A percentile compares a stretch with the other conserved stretches of the same genome.
Conservation (phyloP, 2,888 invertebrate genomes). For the Stenchaetothrips biformis region DNA sequence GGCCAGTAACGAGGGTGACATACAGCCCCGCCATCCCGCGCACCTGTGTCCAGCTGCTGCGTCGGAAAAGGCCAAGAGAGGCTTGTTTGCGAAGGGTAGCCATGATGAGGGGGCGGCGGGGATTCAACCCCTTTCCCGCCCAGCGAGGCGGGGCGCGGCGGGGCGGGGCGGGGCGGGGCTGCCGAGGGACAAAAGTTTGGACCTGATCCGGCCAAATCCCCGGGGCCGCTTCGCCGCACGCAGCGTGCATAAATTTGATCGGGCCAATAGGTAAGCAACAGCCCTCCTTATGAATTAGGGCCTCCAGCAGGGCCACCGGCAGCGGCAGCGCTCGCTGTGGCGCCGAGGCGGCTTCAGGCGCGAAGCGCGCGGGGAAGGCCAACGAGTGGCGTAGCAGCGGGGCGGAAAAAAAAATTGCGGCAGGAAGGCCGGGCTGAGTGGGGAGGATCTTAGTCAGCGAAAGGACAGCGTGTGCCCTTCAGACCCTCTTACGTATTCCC, state of each 20-base stretch:
- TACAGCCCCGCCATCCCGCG: conserved; percentile 30
- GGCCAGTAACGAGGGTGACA: conserved; percentile 31
- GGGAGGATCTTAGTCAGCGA: neutral
- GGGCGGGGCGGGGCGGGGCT: conserved; percentile 42
- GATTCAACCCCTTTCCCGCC: conserved; percentile 31
- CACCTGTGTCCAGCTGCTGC: conserved; percentile 30
- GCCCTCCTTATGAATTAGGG: neutral
- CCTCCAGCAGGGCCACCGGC: no score
- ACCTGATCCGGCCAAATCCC: conserved; percentile 1
- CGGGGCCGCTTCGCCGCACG: neutral
- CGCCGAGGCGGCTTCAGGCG: neutral
- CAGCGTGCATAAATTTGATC: conserved; percentile 12
- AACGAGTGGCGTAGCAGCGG: neutral
- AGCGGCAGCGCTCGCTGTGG: no score
- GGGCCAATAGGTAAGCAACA: conserved; percentile 2
- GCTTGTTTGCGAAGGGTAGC: conserved; percentile 26
- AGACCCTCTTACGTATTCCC: neutral
- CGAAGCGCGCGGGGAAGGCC: neutral
- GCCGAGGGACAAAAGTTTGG: conserved; percentile 28
- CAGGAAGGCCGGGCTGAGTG: neutral
- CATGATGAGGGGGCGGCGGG: conserved; percentile 31
- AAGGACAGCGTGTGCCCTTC: neutral
- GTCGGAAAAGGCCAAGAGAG: conserved; percentile 35
- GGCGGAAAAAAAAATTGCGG: neutral
- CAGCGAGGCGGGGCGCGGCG: conserved; percentile 28